Percentiles rank a stretch among this genome's conserved stretches.
These are phyloP conservation scores for Gymnoscopelus braueri DNA, from an alignment of 2,797 vertebrate species.

Conservation along the genomic window DNA sequence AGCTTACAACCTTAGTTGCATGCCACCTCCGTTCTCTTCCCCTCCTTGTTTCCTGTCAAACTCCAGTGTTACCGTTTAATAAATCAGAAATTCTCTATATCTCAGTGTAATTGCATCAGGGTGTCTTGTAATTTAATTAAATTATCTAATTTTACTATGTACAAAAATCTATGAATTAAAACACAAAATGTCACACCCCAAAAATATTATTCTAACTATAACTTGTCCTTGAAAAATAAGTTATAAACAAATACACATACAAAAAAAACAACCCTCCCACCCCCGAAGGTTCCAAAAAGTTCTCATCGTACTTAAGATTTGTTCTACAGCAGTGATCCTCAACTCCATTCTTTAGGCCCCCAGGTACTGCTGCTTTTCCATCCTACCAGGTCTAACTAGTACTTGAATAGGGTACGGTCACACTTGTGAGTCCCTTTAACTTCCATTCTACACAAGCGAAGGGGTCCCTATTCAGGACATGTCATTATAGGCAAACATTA, in stretches of 20 bases:
- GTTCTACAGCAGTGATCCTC: neutral
- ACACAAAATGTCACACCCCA: constrained; percentile 2
- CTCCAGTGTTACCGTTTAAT: constrained; percentile 27
- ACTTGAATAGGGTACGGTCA: constrained; percentile 56
- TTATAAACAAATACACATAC: constrained; percentile 6
- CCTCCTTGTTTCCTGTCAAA: constrained; percentile 10
- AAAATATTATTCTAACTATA: no score
- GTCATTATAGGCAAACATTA: no score
- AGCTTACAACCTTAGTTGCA: neutral
- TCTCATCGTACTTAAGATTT: constrained; percentile 49
- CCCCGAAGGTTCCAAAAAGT: constrained; percentile 62
- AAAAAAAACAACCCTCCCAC: constrained; percentile 14
- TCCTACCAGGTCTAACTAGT: constrained; percentile 11
- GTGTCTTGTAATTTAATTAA: constrained; percentile 7
- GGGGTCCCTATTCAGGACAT: no score
- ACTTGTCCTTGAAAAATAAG: constrained; percentile 12
- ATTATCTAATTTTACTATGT: constrained; percentile 27
- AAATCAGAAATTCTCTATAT: constrained; percentile 29
- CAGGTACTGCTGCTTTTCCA: no score
- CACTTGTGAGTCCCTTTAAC: constrained; percentile 9
- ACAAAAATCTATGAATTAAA: constrained; percentile 33
- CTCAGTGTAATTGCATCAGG: constrained; percentile 3
- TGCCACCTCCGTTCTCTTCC: constrained; percentile 4
- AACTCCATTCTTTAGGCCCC: no score
- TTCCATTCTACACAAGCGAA: no score